Evolutionary conservation across 2,888 invertebrate genomes (phyloP).

Genomic region (Agrochola macilenta): DNA sequence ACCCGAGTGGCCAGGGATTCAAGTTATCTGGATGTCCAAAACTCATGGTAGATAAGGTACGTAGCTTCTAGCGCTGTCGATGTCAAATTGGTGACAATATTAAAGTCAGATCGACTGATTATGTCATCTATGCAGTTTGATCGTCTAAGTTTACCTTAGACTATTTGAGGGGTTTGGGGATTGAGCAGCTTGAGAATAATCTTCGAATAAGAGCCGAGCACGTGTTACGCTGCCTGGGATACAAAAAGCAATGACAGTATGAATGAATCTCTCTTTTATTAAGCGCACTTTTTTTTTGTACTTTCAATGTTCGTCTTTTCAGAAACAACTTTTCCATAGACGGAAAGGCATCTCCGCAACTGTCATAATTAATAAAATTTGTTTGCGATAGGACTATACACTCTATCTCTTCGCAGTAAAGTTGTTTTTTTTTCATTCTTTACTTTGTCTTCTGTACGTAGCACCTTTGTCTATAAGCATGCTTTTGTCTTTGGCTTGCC

Average conservation of each 20-base stretch:
- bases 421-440: slow-evolving; percentile 18
- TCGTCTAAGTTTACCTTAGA: background rate
- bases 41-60: no score
- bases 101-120: background rate
- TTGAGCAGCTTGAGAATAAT: background rate
- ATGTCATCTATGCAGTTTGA: background rate
- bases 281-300: slow-evolving; percentile 1
- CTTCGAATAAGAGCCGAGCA: background rate
- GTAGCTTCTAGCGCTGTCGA: background rate
- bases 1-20: background rate
- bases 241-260: background rate
- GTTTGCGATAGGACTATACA: slow-evolving; percentile 13
- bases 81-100: background rate
- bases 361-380: slow-evolving; percentile 43
- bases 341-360: slow-evolving; percentile 31
- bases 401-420: rapidly evolving
- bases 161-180: background rate
- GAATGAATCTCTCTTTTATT: background rate
- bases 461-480: slow-evolving; percentile 64
- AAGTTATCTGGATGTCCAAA: no score
- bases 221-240: background rate
- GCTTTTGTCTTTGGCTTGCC: slow-evolving; percentile 73
- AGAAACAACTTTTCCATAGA: slow-evolving; percentile 45
- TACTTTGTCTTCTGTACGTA: slow-evolving; percentile 46
- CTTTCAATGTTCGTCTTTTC: background rate